Evolutionary conservation across 2,888 invertebrate genomes (phyloP).

Genomic region (Argyresthia goedartella): DNA sequence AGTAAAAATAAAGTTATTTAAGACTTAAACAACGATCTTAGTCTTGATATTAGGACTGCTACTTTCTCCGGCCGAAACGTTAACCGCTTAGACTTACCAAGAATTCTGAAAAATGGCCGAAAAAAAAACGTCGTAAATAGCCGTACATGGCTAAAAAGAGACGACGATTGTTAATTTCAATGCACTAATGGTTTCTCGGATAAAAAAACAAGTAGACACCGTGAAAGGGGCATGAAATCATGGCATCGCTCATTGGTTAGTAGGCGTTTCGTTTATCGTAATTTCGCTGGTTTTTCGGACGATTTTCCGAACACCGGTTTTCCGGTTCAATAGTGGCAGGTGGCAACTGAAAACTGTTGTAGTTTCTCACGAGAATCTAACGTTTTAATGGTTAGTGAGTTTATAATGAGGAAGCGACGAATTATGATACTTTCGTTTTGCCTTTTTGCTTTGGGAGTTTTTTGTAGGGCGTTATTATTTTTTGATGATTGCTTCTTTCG

Average conservation of each 20-base stretch:
- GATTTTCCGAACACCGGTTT: slow-evolving; percentile 63
- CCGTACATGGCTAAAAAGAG: no score
- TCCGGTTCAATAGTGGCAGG: slow-evolving; percentile 59
- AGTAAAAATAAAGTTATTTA: no score
- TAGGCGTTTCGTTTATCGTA: slow-evolving; percentile 48
- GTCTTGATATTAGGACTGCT: no score
- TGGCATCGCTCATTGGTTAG: slow-evolving; percentile 33
- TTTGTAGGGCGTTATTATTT: not conserved
- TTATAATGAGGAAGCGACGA: slow-evolving; percentile 42
- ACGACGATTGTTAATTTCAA: slow-evolving; percentile 45
- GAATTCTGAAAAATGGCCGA: no score
- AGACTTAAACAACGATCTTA: no score
- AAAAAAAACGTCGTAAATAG: no score
- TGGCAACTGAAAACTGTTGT: slow-evolving; percentile 30
- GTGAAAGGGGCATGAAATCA: slow-evolving; percentile 55
- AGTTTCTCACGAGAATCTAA: slow-evolving; percentile 59
- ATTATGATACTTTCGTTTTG: slow-evolving; percentile 30
- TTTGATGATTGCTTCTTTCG: not conserved
- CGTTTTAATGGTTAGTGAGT: slow-evolving; percentile 34
- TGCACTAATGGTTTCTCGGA: slow-evolving; percentile 48
- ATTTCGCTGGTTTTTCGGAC: slow-evolving; percentile 55
- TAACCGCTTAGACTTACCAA: no score
- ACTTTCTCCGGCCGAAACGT: no score
- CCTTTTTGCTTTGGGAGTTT: slow-evolving; percentile 15
- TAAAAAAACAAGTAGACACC: slow-evolving; percentile 37